Evolutionary conservation across 2,113 vertebrate species (phyloP).

Genomic region (Ibidorhyncha struthersii): DNA sequence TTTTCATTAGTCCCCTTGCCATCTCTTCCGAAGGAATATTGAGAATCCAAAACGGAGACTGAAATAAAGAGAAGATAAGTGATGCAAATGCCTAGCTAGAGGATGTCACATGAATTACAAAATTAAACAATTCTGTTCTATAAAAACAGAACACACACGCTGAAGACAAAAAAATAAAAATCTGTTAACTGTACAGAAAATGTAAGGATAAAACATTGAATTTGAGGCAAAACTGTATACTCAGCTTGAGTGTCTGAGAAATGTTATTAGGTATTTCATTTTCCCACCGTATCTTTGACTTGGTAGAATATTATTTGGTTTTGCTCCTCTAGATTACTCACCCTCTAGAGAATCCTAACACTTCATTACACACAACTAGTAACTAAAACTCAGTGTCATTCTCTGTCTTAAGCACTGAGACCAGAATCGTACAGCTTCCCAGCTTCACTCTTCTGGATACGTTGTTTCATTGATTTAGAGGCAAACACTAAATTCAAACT

Average conservation of each 20-base stretch:
- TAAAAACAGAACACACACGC: not conserved
- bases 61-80: slow-evolving; percentile 39
- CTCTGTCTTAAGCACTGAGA: not conserved
- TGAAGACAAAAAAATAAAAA: not conserved
- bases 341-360: not conserved
- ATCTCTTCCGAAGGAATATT: slow-evolving; percentile 87
- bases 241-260: not conserved
- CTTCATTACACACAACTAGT: accelerated
- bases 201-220: not conserved
- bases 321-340: not conserved
- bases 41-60: slow-evolving; percentile 97
- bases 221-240: not conserved
- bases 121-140: not conserved
- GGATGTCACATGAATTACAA: not conserved
- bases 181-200: not conserved
- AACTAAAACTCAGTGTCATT: not conserved
- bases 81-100: not conserved
- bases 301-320: not conserved
- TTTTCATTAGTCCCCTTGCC: slow-evolving; percentile 86
- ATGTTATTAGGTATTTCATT: not conserved
- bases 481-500: not conserved
- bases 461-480: not conserved
- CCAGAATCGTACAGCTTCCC: not conserved
- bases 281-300: not conserved
- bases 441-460: not conserved